phyloP scores from a whole-genome alignment of 2,113 vertebrate genomes.

The Hypocryptadius cinnamomeus region DNA sequence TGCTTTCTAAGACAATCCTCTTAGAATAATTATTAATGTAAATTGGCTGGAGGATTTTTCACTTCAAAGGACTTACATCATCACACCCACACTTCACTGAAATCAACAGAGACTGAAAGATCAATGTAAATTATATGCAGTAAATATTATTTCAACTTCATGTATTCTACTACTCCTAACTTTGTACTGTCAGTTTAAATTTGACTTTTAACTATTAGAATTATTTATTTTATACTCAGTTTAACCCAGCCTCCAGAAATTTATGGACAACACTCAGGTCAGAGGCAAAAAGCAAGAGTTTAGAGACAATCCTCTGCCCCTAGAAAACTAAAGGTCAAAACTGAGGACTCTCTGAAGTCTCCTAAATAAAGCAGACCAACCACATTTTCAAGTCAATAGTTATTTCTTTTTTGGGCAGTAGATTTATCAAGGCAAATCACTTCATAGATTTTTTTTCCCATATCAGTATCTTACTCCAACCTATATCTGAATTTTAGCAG shows the following conservation, averaged over 20 bases:
- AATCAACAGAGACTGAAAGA: not conserved
- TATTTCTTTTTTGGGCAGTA: not conserved
- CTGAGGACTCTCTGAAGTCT: not conserved
- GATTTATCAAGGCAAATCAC: not conserved
- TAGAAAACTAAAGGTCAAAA: not conserved
- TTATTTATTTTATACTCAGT: not conserved
- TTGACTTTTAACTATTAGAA: not conserved
- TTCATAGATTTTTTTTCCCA: not conserved
- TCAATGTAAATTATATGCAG: not conserved
- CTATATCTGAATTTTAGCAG: not conserved
- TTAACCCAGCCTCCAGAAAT: not conserved
- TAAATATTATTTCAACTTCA: not conserved
- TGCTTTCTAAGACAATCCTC: not conserved
- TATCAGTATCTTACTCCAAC: not conserved
- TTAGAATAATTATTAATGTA: not conserved
- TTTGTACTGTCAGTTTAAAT: not conserved
- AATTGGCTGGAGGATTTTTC: not conserved
- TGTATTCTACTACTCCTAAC: not conserved
- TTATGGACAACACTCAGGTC: not conserved
- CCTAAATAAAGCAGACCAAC: not conserved
- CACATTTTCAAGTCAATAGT: not conserved
- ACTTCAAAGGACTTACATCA: not conserved
- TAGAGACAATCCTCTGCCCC: not conserved
- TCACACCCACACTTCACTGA: not conserved
- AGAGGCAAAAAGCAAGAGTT: not conserved